These are phyloP conservation scores for Plutella xylostella DNA, from an alignment of 2,888 invertebrate species.

Conservation along the genomic window DNA sequence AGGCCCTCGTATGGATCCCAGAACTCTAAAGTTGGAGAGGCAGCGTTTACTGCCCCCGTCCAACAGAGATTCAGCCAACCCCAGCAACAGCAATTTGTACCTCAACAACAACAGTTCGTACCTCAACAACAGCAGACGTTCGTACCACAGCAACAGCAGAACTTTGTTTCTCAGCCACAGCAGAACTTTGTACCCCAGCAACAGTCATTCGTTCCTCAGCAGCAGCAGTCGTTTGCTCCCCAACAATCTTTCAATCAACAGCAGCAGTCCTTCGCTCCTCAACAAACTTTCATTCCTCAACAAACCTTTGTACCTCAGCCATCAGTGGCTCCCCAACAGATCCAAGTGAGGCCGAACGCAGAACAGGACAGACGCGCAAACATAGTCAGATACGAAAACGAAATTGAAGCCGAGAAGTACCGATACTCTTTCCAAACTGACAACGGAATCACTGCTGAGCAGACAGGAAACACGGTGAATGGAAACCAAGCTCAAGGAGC, in stretches of 20 bases:
- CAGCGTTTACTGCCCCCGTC: conserved; percentile 39
- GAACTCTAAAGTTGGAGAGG: conserved; percentile 54
- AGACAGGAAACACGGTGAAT: conserved; percentile 36
- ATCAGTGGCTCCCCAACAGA: no score
- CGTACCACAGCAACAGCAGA: no score
- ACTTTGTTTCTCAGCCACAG: no score
- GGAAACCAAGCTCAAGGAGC: conserved; percentile 48
- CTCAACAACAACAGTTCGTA: background rate
- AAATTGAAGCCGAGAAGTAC: conserved; percentile 36
- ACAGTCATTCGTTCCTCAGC: no score
- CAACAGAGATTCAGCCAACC: conserved; percentile 13
- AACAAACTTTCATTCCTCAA: conserved; percentile 8
- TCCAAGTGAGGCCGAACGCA: conserved; percentile 32
- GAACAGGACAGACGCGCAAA: conserved; percentile 33
- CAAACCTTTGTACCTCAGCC: no score
- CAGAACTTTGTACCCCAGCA: no score
- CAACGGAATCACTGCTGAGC: conserved; percentile 49
- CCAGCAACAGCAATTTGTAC: conserved; percentile 1
- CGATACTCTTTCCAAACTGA: conserved; percentile 49
- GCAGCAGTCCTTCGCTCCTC: no score
- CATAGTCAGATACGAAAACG: conserved; percentile 37
- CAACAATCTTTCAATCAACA: no score
- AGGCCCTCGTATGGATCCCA: conserved; percentile 48
- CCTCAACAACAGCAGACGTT: background rate
- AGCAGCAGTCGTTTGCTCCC: no score